Evolutionary conservation across 2,113 vertebrate genomes (phyloP).

Genomic region (Neofelis nebulosa): DNA sequence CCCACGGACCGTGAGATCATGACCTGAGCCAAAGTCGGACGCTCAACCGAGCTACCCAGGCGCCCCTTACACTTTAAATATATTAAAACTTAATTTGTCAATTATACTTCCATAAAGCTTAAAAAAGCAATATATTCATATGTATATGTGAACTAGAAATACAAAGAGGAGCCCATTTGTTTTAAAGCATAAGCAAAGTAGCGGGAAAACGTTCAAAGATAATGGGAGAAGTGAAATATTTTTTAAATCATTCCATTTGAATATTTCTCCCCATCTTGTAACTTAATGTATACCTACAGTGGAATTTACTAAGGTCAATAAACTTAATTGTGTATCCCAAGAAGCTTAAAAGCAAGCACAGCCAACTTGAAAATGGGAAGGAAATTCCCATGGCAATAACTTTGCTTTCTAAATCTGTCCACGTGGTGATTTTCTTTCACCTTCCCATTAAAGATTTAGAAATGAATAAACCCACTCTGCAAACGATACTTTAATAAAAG

Average conservation of each 20-base stretch:
- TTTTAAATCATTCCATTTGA: neutral
- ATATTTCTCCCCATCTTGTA: neutral
- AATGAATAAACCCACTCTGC: neutral
- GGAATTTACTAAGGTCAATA: neutral
- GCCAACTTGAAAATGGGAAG: neutral
- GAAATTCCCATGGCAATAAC: neutral
- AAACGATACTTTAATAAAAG: neutral
- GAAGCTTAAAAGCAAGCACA: neutral
- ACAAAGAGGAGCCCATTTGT: neutral
- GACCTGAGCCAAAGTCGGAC: no score
- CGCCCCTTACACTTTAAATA: neutral
- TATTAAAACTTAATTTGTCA: neutral
- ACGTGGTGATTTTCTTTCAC: neutral
- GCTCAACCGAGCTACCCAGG: no score
- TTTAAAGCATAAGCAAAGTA: neutral
- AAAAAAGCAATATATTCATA: neutral
- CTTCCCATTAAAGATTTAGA: neutral
- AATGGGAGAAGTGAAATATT: neutral
- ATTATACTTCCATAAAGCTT: neutral
- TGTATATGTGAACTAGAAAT: neutral
- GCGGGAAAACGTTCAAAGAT: neutral
- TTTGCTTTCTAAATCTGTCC: conserved; percentile 37
- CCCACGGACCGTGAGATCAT: no score
- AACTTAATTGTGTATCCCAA: neutral
- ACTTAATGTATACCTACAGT: neutral